Evolutionary conservation across 2,888 invertebrate genomes (phyloP).

Genomic region (Scaptomyza flava): DNA sequence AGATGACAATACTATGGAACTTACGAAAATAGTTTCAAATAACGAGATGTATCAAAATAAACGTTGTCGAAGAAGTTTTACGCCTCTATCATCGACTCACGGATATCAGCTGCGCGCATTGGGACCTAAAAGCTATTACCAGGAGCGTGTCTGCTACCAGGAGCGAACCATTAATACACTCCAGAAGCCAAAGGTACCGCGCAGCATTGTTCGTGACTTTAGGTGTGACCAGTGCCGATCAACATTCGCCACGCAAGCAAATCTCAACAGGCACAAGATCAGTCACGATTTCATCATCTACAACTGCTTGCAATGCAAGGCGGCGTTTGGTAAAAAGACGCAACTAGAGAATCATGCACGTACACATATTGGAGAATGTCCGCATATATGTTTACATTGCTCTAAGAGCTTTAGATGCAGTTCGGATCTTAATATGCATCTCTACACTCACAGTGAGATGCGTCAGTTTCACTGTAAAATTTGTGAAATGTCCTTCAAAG

Average conservation of each 20-base stretch:
- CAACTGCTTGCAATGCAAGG: slow-evolving; percentile 16
- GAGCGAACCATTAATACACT: too few relatives aligned
- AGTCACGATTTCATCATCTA: background rate
- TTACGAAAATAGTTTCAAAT: background rate
- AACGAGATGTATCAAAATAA: background rate
- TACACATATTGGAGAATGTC: slow-evolving; percentile 4
- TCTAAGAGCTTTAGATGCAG: background rate
- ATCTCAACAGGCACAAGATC: slow-evolving; percentile 2
- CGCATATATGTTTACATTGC: slow-evolving; percentile 14
- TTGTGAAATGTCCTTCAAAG: slow-evolving; percentile 6
- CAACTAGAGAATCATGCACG: slow-evolving; percentile 2
- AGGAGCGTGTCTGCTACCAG: background rate
- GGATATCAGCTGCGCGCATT: background rate
- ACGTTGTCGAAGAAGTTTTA: background rate
- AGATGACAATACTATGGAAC: background rate
- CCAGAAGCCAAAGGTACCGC: too few relatives aligned
- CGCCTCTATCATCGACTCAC: background rate
- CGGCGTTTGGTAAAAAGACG: background rate
- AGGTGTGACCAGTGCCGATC: slow-evolving; percentile 6
- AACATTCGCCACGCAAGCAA: background rate
- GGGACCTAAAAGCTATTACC: background rate
- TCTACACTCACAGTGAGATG: background rate
- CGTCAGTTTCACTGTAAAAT: slow-evolving; percentile 5
- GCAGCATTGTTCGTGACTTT: background rate
- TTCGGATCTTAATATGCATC: background rate